Base-by-base conservation (phyloP, 2,888 invertebrate species). In the Cataglyphis livida region DNA sequence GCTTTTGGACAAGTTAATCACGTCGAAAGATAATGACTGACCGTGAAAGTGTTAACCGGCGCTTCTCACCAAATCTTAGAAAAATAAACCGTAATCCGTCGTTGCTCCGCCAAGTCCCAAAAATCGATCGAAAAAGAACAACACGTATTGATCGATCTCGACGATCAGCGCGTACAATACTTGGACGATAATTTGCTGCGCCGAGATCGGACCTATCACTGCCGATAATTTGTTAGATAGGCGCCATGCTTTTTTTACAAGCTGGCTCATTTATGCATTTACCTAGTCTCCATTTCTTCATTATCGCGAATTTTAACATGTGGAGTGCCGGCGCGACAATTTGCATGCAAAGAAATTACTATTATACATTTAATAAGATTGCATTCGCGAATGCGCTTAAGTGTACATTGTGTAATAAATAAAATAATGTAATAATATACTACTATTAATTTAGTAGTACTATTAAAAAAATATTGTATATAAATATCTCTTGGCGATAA, bases 221-320 rank as follows among this genome's bases (percentile, higher is more conserved):
- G 78, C 78, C 78, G 78, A 78, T 70, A 78, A 38, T 51, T 75
- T 51, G 51, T 75, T 75, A 65, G 12, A 1, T 66, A 75, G 66
- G 12, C 32, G 68, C 41, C 32, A 57, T 15, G 70, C 70, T 70
- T 68, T 78, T 54, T 70, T 65, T 54, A 54, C 66, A 76, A 66
- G 54, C 66, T 59, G 70, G 57, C 68, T 41, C 32, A 41, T 70
- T 44, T 44, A 51, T 21, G 21, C 35, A 51, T 38, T 65, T 28
- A 78, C 68, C 70, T 76, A 68, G 41, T 68, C 54, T 66, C 54
- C 75, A 35, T 68, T 78, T 25, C 25, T 35, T 32, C 68, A 35
- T 75, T 18, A 9, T 64, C 48, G 65, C 74, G 32, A 51, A 75
- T 75, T 51, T 51, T 65, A 65, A 75, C 75, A 65, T 51, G 66